These are phyloP conservation scores for Parthenolecanium corni DNA, from an alignment of 2,888 invertebrate genomes.

Conservation along the genomic window DNA sequence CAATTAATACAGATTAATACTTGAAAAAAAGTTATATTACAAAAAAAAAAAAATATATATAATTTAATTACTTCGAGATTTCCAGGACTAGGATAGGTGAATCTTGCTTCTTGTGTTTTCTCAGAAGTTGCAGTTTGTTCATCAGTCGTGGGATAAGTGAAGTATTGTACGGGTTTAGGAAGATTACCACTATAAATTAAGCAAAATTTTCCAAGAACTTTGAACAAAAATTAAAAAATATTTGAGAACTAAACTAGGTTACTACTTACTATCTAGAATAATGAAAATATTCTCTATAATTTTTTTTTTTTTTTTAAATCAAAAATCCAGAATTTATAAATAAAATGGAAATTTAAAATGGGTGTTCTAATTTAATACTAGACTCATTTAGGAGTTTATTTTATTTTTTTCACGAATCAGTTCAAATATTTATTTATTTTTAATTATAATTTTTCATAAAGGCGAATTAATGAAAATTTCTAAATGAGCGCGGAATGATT, in stretches of 20 bases:
- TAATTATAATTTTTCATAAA: too few relatives aligned
- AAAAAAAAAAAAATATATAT: not conserved
- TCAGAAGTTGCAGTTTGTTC: not conserved
- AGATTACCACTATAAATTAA: slow-evolving; percentile 31
- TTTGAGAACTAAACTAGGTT: too few relatives aligned
- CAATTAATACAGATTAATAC: not conserved
- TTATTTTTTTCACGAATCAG: too few relatives aligned
- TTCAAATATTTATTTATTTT: too few relatives aligned
- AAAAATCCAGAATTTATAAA: too few relatives aligned
- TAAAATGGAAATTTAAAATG: too few relatives aligned
- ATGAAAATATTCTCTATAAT: too few relatives aligned
- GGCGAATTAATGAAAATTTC: too few relatives aligned
- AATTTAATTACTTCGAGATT: slow-evolving; percentile 16
- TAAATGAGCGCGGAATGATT: too few relatives aligned
- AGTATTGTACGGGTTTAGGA: slow-evolving; percentile 33
- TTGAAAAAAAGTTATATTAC: not conserved
- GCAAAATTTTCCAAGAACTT: not conserved
- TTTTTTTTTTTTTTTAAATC: not conserved
- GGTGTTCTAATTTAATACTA: too few relatives aligned
- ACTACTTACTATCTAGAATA: too few relatives aligned
- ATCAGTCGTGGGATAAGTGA: slow-evolving; percentile 16
- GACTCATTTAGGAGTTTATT: too few relatives aligned
- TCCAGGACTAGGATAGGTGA: slow-evolving; percentile 4
- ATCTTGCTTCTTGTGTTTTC: slow-evolving; percentile 10
- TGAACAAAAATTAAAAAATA: not conserved